Percentiles rank a stretch among this genome's conserved stretches.
These are phyloP conservation scores for Hipposideros armiger DNA, from an alignment of 2,113 vertebrate species.

Conservation along the genomic window DNA sequence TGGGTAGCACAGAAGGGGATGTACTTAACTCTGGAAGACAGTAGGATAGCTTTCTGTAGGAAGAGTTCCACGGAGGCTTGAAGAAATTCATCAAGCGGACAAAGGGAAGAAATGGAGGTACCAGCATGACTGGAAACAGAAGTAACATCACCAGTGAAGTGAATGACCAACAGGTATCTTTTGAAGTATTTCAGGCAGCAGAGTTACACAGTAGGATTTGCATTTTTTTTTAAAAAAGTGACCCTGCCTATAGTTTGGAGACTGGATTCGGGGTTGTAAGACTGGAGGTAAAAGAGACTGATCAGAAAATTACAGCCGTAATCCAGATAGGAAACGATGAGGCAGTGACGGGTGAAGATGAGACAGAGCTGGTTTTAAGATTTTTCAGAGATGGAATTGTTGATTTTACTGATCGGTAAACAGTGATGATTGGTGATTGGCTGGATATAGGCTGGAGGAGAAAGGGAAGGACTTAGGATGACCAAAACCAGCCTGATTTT, in stretches of 20 bases:
- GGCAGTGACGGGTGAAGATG: background rate
- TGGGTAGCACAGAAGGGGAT: background rate
- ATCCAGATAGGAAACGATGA: background rate
- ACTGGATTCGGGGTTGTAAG: background rate
- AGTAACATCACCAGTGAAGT: background rate
- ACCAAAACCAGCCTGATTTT: background rate
- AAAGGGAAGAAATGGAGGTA: background rate
- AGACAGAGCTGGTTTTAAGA: background rate
- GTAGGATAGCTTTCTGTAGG: background rate
- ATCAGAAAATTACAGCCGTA: background rate
- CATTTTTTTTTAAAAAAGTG: background rate
- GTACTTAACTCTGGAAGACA: background rate
- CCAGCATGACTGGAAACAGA: background rate
- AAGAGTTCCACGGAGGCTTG: conserved; percentile 14
- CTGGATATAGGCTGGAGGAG: background rate
- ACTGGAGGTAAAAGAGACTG: background rate
- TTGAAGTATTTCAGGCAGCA: conserved; percentile 2
- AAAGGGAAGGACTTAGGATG: background rate
- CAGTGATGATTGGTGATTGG: background rate
- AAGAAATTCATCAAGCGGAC: conserved; percentile 29
- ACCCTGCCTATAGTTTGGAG: background rate
- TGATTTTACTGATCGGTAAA: background rate
- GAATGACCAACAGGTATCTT: background rate
- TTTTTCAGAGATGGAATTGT: background rate
- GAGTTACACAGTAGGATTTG: conserved; percentile 26